Percentiles rank a stretch among this genome's conserved stretches.
phyloP scores from a whole-genome alignment of 2,888 invertebrate species.

The Pseudeuparius sepicola region DNA sequence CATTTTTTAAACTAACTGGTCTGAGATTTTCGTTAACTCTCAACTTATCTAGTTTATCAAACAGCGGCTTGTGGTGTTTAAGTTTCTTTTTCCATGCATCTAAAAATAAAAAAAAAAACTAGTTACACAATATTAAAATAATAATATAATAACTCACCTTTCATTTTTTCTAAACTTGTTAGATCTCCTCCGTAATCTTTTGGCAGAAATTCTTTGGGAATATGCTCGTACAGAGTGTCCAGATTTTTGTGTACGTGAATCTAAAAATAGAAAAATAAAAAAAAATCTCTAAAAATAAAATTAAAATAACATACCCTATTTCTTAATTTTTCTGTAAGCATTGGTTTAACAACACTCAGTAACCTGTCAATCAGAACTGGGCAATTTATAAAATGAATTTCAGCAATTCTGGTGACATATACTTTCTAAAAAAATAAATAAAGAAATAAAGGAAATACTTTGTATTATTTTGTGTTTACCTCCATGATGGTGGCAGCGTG shows the following conservation, averaged over 20 bases:
- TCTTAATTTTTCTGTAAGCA: constrained; percentile 39
- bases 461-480: constrained; percentile 28
- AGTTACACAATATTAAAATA: too few relatives aligned
- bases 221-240: constrained; percentile 19
- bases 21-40: constrained; percentile 25
- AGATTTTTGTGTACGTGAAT: constrained; percentile 23
- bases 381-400: constrained; percentile 41
- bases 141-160: constrained; percentile 36
- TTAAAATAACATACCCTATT: constrained; percentile 32
- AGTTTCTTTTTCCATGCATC: constrained; percentile 18
- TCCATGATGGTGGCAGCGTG: constrained; percentile 39
- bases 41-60: constrained; percentile 19
- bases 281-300: not conserved
- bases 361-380: constrained; percentile 33
- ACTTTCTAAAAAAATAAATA: constrained; percentile 37
- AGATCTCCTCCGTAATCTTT: constrained; percentile 28
- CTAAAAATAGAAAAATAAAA: constrained; percentile 14
- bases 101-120: too few relatives aligned
- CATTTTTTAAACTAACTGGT: constrained; percentile 21
- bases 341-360: constrained; percentile 37
- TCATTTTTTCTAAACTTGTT: constrained; percentile 46
- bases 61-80: constrained; percentile 18
- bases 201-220: constrained; percentile 26
- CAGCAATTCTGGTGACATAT: constrained; percentile 37
- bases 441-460: not conserved